phyloP scores from a whole-genome alignment of 2,888 invertebrate species.

The Eristalis pertinax region DNA sequence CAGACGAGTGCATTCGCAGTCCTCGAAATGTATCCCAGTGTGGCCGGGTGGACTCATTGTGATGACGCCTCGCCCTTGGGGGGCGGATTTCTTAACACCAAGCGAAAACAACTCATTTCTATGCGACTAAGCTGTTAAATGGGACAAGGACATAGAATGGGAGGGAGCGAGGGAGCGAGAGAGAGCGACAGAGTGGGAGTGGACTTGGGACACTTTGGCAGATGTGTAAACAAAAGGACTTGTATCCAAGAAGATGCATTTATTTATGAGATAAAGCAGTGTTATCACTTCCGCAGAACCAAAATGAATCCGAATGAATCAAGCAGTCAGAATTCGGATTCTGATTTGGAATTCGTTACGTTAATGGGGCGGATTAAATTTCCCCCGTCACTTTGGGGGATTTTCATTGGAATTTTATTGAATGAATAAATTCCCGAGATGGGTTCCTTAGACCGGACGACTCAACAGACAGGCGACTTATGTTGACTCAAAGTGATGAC shows the following conservation, averaged over 20 bases:
- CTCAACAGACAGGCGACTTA: not conserved
- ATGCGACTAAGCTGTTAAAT: constrained; percentile 61
- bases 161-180: not conserved
- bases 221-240: constrained; percentile 60
- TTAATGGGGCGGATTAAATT: constrained; percentile 26
- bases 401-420: not conserved
- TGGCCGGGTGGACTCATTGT: not conserved
- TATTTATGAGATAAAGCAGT: constrained; percentile 53
- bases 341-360: not conserved
- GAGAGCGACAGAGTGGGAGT: not conserved
- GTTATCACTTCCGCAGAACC: constrained; percentile 30
- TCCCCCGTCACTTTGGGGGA: not conserved
- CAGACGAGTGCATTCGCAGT: not conserved
- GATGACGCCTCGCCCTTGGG: not conserved
- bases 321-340: not conserved
- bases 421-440: not conserved
- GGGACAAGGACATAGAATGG: constrained; percentile 8
- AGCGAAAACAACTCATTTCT: constrained; percentile 66
- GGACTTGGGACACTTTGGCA: constrained; percentile 45
- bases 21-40: not conserved
- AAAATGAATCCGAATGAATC: not conserved
- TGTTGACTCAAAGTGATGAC: not conserved
- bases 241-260: constrained; percentile 52
- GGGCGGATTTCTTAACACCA: constrained; percentile 39
- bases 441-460: not conserved